Evolutionary conservation across 2,797 vertebrate genomes (phyloP).

Genomic region (Eulemur mongoz): DNA sequence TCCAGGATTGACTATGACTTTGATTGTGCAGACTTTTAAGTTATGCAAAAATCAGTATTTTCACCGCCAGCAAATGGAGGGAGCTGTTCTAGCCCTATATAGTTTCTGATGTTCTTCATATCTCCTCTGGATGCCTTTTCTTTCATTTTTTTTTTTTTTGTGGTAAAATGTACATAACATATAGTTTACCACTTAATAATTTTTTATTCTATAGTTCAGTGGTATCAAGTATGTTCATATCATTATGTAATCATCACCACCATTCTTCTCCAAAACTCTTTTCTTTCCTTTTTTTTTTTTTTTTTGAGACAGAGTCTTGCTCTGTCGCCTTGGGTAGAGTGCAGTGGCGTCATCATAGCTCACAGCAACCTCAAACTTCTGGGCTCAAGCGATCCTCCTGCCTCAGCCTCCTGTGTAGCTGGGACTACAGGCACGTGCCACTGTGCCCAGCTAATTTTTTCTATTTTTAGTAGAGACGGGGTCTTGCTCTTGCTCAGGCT

Average conservation of each 20-base stretch:
- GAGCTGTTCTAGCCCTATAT: not conserved
- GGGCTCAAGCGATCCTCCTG: not conserved
- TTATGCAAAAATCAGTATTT: not conserved
- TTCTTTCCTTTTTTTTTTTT: not conserved
- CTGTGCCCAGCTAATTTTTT: not conserved
- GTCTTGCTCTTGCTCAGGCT: not conserved
- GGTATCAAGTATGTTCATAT: not conserved
- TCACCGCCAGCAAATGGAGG: not conserved
- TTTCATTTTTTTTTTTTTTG: not conserved
- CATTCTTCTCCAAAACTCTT: not conserved
- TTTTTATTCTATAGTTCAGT: not conserved
- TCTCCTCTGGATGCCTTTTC: not conserved
- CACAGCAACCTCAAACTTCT: not conserved
- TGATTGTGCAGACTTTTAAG: not conserved
- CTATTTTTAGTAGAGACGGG: not conserved
- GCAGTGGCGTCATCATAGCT: not conserved
- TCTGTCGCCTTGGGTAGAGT: not conserved
- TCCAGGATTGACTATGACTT: not conserved
- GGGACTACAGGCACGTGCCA: rapidly evolving
- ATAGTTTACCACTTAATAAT: not conserved
- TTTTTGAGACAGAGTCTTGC: too few relatives aligned
- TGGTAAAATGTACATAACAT: not conserved
- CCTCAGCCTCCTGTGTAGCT: not conserved
- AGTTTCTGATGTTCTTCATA: not conserved
- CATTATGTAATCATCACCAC: not conserved